Base-by-base conservation (phyloP, 2,888 invertebrate species). In the Lamproptera curius region DNA sequence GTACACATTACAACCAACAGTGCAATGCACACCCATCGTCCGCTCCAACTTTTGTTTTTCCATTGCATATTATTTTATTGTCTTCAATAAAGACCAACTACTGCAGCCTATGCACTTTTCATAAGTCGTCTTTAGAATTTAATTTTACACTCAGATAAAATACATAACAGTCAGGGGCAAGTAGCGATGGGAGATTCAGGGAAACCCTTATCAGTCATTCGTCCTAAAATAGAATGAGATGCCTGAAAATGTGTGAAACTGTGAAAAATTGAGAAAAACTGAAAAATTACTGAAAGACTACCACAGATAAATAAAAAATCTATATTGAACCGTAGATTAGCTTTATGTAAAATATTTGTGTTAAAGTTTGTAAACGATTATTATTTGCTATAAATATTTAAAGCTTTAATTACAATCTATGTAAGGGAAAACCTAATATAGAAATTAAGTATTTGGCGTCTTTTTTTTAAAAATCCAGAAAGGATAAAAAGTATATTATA, bases 211-310 rank as follows among this genome's bases (percentile, higher is more conserved):
- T 74, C 80, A 85, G 73, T 85, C 83, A 83, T 82, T 72, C 67
- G 74, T 80, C 82, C 64, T 74, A 85, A 85, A 88, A 87, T 86
- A 88, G 85, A 84, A 67, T 69, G 60, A 68, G 67, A 70, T 66
- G 64, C 72, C 67, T 76, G 73, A 76, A 79, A 78, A 72, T 71
- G 68, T 55, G 65, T 65, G 65, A 78, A 79, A 73, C 73, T 58
- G 68, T 70, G 67, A 73, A 77, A 75, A 71, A 70, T 67, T 68
- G 64, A 65, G 59, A 70, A 79, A 78, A 77, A 73, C 65, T 63
- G 62, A 59, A 65, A 73, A 56, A 73, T 70, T 61, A 36, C 36
- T 41, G 43, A 44, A 52, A 31, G 52, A 48, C 46, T 52, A 38
- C 26, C 48, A 43, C 36, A 47, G 47, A 38, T 37, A 1, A 17